Conservation (phyloP, 2,797 vertebrate genomes). For the Pygocentrus nattereri region DNA sequence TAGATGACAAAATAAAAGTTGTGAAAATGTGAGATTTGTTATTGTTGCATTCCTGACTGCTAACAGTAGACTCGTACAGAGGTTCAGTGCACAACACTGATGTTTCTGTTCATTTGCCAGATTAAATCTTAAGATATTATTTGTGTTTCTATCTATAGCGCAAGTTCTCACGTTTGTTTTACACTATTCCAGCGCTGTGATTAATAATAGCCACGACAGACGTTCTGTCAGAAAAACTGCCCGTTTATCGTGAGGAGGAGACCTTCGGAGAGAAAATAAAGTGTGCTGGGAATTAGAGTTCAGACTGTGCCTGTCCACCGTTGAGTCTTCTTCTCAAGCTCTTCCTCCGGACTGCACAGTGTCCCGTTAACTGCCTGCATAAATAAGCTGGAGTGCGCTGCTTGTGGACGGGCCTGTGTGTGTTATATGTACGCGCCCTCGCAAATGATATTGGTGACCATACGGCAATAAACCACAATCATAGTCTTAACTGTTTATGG, state of each 20-base stretch:
- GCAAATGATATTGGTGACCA: slow-evolving; percentile 76
- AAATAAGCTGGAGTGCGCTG: slow-evolving; percentile 44
- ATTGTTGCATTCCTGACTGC: slow-evolving; percentile 4
- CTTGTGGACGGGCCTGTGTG: slow-evolving; percentile 51
- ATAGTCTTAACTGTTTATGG: slow-evolving; percentile 90
- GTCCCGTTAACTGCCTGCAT: slow-evolving; percentile 46
- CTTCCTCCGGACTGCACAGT: slow-evolving; percentile 36
- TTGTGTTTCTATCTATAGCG: too few species aligned
- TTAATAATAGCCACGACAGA: too few species aligned
- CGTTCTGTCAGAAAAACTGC: too few species aligned
- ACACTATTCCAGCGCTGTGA: too few species aligned
- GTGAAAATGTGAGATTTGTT: slow-evolving; percentile 41
- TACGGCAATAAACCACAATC: slow-evolving; percentile 87
- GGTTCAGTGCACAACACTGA: too few species aligned
- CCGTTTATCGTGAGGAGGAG: too few species aligned
- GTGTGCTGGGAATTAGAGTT: slow-evolving; percentile 7
- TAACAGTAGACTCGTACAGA: background rate
- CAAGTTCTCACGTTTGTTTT: too few species aligned
- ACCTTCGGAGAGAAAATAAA: background rate
- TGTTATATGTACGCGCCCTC: slow-evolving; percentile 66
- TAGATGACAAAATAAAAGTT: slow-evolving; percentile 49
- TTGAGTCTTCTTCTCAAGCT: slow-evolving; percentile 14
- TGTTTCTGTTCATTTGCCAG: too few species aligned
- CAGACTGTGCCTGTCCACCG: slow-evolving; percentile 11
- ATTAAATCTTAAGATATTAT: too few species aligned